Evolutionary conservation across 2,113 vertebrate species (phyloP), one percentile per base, ranked within the genome.

Genomic region (Arothron firmamentum): DNA sequence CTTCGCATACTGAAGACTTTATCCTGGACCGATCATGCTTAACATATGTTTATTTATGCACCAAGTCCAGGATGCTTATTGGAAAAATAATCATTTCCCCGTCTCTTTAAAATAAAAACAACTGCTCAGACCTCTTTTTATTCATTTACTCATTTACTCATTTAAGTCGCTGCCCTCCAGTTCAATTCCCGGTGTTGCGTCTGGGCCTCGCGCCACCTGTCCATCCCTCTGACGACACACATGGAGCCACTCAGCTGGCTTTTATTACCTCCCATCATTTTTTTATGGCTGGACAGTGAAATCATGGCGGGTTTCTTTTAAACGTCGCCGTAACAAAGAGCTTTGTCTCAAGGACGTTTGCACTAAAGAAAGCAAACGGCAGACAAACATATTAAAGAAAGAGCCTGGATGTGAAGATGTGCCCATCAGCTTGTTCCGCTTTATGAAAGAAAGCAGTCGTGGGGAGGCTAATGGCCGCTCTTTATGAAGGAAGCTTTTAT

Each of bases 291-390:
- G 51, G 28, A n/a, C 59, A 56, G 67, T 79, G 69, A 61, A 75
- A 66, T 76, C 69, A 67, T 77, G 52, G 74, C 50, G 56, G 51
- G 58, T 75, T 80, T 75, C 74, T 75, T 79, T 77, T 56, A 54
- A 52, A 66, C 74, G 58, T 28, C 48, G 70, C 75, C 71, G 62
- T 74, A 74, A 66, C 61, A 72, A 48, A 62, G 52, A 50, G 54
- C 59, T 73, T 57, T 58, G 49, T 75, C 72, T 55, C 45, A 64
- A 69, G 65, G 41, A 48, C 18, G 41, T 51, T 63, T 50, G 52
- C 56, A 56, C 55, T 11, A 48, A 63, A 74, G 54, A 62, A 73
- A 80, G 74, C 41, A 43, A 68, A 68, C 25, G 43, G 57, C 47
- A 81, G 48, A 42, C 20, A 62, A 72, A 62, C 11, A 15, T 49